phyloP scores from a whole-genome alignment of 2,113 vertebrate genomes.

The Synchiropus splendidus region DNA sequence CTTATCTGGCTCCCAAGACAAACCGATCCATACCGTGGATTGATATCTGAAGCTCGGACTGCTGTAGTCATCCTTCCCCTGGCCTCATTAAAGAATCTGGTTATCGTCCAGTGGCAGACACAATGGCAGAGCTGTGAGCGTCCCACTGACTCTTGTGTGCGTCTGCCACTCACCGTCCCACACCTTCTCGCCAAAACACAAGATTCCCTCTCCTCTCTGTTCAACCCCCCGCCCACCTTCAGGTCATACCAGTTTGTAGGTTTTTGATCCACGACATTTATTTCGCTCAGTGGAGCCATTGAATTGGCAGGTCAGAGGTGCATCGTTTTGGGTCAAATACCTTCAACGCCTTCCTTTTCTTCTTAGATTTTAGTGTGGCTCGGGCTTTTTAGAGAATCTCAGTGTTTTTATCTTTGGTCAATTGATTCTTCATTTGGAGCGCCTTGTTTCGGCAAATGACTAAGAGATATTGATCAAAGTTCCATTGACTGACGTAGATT shows the following conservation, averaged over 20 bases:
- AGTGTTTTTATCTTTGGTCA: too few species aligned
- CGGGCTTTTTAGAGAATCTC: too few species aligned
- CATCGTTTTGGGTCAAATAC: too few species aligned
- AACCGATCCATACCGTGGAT: too few species aligned
- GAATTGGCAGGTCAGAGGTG: constrained; percentile 23
- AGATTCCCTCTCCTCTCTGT: constrained; percentile 30
- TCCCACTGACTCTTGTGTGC: constrained; percentile 41
- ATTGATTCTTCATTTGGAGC: too few species aligned
- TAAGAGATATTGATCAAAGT: too few species aligned
- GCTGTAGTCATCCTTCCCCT: constrained; percentile 2
- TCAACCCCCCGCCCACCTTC: constrained; percentile 20
- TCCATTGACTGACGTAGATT: too few species aligned
- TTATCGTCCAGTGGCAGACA: constrained; percentile 23
- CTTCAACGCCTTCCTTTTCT: too few species aligned
- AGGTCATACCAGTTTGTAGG: constrained; percentile 14
- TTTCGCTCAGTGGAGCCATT: constrained; percentile 5
- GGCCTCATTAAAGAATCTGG: constrained; percentile 33
- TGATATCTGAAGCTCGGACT: too few species aligned
- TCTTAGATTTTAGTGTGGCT: too few species aligned
- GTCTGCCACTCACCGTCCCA: constrained; percentile 44
- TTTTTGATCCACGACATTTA: constrained; percentile 17
- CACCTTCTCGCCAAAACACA: constrained; percentile 39
- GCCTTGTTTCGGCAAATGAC: too few species aligned
- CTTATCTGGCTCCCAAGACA: too few species aligned
- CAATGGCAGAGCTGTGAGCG: constrained; percentile 55